Conservation (phyloP, 1,140 invertebrate genomes). For the Magallana angulata region DNA sequence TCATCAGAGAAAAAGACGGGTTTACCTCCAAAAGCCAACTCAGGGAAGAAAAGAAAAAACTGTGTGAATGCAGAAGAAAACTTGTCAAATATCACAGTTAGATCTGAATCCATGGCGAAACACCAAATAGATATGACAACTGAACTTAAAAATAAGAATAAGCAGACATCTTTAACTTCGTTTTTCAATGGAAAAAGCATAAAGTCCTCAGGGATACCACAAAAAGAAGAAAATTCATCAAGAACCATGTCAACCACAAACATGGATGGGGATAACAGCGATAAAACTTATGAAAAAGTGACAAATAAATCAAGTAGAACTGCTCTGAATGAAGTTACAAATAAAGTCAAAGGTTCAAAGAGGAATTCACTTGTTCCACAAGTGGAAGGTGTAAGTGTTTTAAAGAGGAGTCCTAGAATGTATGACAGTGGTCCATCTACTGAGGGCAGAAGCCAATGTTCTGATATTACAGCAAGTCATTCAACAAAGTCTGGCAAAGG, state of each 20-base stretch:
- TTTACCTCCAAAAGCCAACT: neutral
- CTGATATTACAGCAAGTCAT: neutral
- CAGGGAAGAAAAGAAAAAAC: neutral
- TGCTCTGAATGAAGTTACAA: neutral
- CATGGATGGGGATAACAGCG: neutral
- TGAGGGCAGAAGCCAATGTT: neutral
- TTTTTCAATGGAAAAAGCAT: conserved; percentile 15
- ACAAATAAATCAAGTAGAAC: neutral
- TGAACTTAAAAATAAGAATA: neutral
- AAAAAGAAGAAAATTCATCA: neutral
- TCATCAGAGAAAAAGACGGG: neutral
- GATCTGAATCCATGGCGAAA: neutral
- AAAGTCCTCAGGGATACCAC: neutral
- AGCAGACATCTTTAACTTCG: conserved; percentile 16
- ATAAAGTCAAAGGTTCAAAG: neutral
- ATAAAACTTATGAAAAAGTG: neutral
- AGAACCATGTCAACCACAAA: neutral
- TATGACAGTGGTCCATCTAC: neutral
- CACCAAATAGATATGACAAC: neutral
- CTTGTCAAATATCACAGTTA: neutral
- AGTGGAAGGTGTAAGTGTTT: neutral
- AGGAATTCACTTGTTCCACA: neutral
- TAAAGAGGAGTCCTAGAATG: neutral
- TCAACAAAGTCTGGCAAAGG: neutral
- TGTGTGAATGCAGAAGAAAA: neutral